A percentile compares a stretch with the other conserved stretches of the same genome.
Evolutionary conservation across 1,140 invertebrate genomes (phyloP).

Genomic region (Drosophila murphyi): DNA sequence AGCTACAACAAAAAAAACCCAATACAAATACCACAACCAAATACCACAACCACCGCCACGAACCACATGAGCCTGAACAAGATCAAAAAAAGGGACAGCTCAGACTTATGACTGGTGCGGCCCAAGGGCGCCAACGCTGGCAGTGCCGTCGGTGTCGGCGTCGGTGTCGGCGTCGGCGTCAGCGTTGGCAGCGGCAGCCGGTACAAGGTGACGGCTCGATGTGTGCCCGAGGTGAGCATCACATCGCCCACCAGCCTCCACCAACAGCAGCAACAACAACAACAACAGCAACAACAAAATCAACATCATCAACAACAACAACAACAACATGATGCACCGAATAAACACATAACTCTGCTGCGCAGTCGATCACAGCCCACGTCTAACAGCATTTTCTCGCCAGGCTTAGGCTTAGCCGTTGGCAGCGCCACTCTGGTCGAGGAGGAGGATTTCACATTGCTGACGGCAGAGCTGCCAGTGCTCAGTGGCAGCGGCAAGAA

Average conservation of each 20-base stretch:
- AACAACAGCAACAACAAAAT: slow-evolving; percentile 24
- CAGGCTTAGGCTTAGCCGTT: slow-evolving; percentile 62
- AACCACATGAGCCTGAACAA: slow-evolving; percentile 83
- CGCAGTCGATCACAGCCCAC: slow-evolving; percentile 74
- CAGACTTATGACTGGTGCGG: slow-evolving; percentile 84
- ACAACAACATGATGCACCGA: slow-evolving; percentile 56
- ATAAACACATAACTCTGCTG: slow-evolving; percentile 73
- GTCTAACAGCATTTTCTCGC: slow-evolving; percentile 84
- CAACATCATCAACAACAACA: slow-evolving; percentile 37
- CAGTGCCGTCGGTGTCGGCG: slow-evolving; percentile 60
- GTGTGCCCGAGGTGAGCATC: slow-evolving; percentile 82
- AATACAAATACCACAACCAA: slow-evolving; percentile 19
- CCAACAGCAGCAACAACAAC: slow-evolving; percentile 13
- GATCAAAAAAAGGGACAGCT: slow-evolving; percentile 83
- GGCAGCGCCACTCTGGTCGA: slow-evolving; percentile 78
- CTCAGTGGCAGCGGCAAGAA: slow-evolving; percentile 71
- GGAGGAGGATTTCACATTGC: slow-evolving; percentile 80
- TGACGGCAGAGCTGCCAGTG: slow-evolving; percentile 41
- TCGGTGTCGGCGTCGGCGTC: slow-evolving; percentile 56
- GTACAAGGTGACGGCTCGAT: slow-evolving; percentile 83
- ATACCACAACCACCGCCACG: slow-evolving; percentile 55
- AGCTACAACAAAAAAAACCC: slow-evolving; percentile 9
- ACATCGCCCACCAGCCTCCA: slow-evolving; percentile 76
- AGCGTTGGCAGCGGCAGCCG: slow-evolving; percentile 74
- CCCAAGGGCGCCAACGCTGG: slow-evolving; percentile 62